Evolutionary conservation across 2,888 invertebrate species (phyloP).

Genomic region (Trissonchulus sp.): DNA sequence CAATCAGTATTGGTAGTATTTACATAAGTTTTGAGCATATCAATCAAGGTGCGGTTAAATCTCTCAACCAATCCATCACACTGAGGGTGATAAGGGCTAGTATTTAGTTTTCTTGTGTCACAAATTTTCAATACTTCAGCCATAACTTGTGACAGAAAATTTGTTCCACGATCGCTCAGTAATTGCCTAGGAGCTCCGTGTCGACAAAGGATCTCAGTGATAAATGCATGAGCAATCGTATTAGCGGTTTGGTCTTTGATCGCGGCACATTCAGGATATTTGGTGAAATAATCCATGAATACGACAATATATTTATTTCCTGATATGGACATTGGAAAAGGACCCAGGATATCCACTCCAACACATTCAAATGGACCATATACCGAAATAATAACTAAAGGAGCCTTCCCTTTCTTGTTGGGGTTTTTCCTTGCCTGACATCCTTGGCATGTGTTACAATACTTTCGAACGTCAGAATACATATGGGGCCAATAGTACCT

Average conservation of each 20-base stretch:
- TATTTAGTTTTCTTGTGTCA: slow-evolving; percentile 18
- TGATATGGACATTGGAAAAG: slow-evolving; percentile 33
- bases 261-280: slow-evolving; percentile 41
- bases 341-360: slow-evolving; percentile 39
- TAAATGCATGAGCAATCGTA: slow-evolving; percentile 41
- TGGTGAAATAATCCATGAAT: slow-evolving; percentile 37
- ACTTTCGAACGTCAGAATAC: slow-evolving; percentile 31
- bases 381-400: slow-evolving; percentile 27
- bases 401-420: slow-evolving; percentile 31
- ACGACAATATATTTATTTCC: slow-evolving; percentile 40
- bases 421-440: slow-evolving; percentile 34
- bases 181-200: not conserved
- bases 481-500: slow-evolving; percentile 38
- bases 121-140: not conserved
- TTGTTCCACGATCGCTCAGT: slow-evolving; percentile 10
- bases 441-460: slow-evolving; percentile 31
- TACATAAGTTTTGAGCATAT: slow-evolving; percentile 1
- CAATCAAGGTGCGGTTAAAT: too few relatives aligned
- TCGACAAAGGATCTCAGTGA: not conserved
- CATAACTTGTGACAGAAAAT: not conserved
- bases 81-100: too few relatives aligned
- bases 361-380: slow-evolving; percentile 38
- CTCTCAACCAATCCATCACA: too few relatives aligned
- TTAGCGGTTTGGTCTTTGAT: slow-evolving; percentile 45
- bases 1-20: not conserved